These are phyloP conservation scores for Mormoops blainvillei DNA, from an alignment of 2,113 vertebrate species.

Conservation along the genomic window DNA sequence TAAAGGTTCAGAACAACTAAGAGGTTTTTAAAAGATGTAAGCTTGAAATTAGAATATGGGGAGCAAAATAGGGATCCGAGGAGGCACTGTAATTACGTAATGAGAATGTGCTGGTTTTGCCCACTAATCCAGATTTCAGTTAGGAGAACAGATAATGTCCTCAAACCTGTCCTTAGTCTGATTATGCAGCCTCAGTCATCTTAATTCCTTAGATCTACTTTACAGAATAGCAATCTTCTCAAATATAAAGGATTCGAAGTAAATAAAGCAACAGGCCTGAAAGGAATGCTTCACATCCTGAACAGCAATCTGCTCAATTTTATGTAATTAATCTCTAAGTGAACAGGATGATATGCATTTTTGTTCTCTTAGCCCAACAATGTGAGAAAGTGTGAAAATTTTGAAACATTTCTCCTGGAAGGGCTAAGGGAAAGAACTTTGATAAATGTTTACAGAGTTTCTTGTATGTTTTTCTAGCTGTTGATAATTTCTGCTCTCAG, in stretches of 20 bases:
- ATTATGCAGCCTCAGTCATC: not conserved
- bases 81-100: not conserved
- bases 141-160: not conserved
- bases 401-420: not conserved
- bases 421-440: not conserved
- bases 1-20: not conserved
- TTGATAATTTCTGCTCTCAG: not conserved
- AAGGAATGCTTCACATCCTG: not conserved
- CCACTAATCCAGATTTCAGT: not conserved
- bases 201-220: constrained; percentile 8
- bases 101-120: not conserved
- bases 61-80: not conserved
- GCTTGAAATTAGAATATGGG: not conserved
- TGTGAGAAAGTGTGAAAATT: not conserved
- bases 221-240: not conserved
- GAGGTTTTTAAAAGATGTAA: not conserved
- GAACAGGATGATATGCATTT: not conserved
- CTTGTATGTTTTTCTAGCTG: not conserved
- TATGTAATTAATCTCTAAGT: not conserved
- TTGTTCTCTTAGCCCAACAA: not conserved
- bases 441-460: not conserved
- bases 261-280: not conserved
- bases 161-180: not conserved
- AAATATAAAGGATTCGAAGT: not conserved
- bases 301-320: not conserved